Percentiles rank a stretch among this genome's conserved stretches.
Conservation (phyloP, 2,113 vertebrate species). For the Mungos mungo region DNA sequence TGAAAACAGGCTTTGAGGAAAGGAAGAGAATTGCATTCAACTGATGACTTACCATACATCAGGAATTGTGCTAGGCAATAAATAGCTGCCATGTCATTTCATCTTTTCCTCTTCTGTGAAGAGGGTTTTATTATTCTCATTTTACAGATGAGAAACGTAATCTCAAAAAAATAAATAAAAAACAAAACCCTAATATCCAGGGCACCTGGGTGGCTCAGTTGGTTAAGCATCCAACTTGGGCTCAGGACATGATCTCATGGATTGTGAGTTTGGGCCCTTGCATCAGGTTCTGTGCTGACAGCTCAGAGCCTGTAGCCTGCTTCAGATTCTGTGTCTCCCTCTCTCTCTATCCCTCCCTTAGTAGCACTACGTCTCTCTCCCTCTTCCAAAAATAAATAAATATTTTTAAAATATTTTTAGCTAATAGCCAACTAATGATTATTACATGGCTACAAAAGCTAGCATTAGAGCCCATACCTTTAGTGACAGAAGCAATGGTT, state of each 20-base stretch:
- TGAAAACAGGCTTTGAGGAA: neutral
- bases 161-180: neutral
- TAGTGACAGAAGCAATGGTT: neutral
- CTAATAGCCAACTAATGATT: neutral
- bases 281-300: too few species aligned
- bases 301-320: too few species aligned
- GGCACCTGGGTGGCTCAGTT: too few species aligned
- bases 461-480: neutral
- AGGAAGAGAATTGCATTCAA: neutral
- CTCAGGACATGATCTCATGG: too few species aligned
- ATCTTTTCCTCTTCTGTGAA: neutral
- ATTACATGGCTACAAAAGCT: neutral
- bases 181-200: neutral
- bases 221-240: too few species aligned
- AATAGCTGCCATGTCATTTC: neutral
- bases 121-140: constrained; percentile 25
- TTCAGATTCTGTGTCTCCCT: too few species aligned
- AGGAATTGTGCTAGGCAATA: neutral
- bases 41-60: neutral
- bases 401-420: too few species aligned
- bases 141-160: constrained; percentile 30
- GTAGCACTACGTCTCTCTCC: too few species aligned
- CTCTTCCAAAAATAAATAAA: too few species aligned
- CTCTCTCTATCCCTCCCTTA: too few species aligned
- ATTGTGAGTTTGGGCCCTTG: too few species aligned